phyloP scores from a whole-genome alignment of 2,888 invertebrate species.

The Allacma fusca region DNA sequence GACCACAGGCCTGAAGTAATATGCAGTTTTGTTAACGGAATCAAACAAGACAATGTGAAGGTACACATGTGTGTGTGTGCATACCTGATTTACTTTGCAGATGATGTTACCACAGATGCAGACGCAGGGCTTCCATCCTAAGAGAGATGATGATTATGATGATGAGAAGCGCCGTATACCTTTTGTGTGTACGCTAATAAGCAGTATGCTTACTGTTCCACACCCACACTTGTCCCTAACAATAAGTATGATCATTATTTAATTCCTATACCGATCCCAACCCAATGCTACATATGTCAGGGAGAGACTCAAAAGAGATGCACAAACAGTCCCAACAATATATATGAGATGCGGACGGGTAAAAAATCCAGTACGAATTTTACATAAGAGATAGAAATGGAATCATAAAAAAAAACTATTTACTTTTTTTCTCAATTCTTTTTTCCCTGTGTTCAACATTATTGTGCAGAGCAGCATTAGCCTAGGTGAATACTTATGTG shows the following conservation, averaged over 20 bases:
- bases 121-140: background rate
- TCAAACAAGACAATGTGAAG: background rate
- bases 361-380: too few relatives aligned
- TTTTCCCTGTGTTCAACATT: too few relatives aligned
- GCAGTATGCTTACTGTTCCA: constrained; percentile 2
- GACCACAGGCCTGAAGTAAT: background rate
- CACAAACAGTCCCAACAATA: too few relatives aligned
- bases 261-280: background rate
- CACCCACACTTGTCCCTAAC: constrained; percentile 1
- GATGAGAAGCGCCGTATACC: background rate
- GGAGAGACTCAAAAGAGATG: too few relatives aligned
- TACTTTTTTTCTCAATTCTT: too few relatives aligned
- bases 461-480: too few relatives aligned
- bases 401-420: too few relatives aligned
- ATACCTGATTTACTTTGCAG: background rate
- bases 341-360: too few relatives aligned
- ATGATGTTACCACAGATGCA: background rate
- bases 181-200: constrained; percentile 11
- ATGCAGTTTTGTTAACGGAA: background rate
- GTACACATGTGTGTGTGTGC: background rate
- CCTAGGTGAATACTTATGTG: too few relatives aligned
- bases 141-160: background rate
- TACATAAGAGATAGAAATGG: too few relatives aligned
- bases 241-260: constrained; percentile 3
- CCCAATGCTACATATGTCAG: background rate